phyloP scores from a whole-genome alignment of 1,140 invertebrate species.

The Xylocopa sonorina region DNA sequence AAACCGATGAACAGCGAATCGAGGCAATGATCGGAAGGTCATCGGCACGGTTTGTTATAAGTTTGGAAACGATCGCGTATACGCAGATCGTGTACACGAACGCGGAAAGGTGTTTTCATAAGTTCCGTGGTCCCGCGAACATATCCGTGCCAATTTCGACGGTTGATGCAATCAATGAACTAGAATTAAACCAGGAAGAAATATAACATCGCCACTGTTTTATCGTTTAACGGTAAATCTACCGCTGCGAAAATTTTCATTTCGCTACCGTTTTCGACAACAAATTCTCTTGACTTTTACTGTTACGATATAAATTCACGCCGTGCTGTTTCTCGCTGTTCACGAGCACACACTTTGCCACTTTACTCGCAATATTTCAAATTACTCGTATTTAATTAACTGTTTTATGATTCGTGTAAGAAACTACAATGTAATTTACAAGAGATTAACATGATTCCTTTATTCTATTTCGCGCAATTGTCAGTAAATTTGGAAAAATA shows the following conservation, averaged over 20 bases:
- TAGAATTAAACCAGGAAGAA: constrained; percentile 45
- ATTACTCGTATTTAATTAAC: too few relatives aligned
- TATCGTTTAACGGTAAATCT: neutral
- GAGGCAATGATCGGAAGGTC: constrained; percentile 7
- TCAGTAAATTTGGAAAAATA: too few relatives aligned
- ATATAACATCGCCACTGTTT: neutral
- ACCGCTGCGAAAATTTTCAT: neutral
- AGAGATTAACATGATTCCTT: too few relatives aligned
- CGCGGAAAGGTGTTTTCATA: constrained; percentile 4
- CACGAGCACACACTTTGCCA: too few relatives aligned
- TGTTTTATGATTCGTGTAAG: too few relatives aligned
- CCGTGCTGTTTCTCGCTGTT: too few relatives aligned
- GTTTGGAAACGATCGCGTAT: constrained; percentile 36
- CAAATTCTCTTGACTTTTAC: neutral
- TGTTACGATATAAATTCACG: neutral
- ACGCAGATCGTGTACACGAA: neutral
- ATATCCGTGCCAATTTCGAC: constrained; percentile 35
- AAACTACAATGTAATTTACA: too few relatives aligned
- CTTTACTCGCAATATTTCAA: too few relatives aligned
- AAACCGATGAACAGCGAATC: too few relatives aligned
- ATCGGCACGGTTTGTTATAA: constrained; percentile 38
- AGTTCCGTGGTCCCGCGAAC: constrained; percentile 33
- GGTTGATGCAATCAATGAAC: constrained; percentile 37
- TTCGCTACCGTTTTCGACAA: neutral
- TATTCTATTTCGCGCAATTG: too few relatives aligned